Evolutionary conservation across 2,888 invertebrate genomes (phyloP), one percentile per base, ranked within the genome.

Genomic region (Drosophila demipolita): DNA sequence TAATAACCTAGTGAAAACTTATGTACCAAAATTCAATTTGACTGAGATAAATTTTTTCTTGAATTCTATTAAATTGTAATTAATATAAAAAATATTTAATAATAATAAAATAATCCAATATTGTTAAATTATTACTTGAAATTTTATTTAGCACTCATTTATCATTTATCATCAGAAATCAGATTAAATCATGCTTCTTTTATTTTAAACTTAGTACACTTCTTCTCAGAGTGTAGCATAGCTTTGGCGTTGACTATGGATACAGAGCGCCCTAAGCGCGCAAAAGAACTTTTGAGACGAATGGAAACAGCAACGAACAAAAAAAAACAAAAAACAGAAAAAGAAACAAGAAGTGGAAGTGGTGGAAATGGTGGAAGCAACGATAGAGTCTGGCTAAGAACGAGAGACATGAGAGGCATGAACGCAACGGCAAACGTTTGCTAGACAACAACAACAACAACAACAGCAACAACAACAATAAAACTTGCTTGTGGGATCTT

Each of bases 401-500:
- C 77, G 77, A 75, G n/a, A 55, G 26, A 55, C 17, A 26, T 26
- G 36, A 55, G 54, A 55, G 45, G 45, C 8, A 55, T 38, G 55
- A 55, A 55, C 55, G 55, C 55, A 55, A 73, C 66, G 66, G 66
- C 69, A 66, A 75, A 74, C 88, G 83, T 76, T 83, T 70, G 87
- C 89, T 86, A 89, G 89, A 86, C 87, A 84, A 57, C 55, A 38
- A 36, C 23, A 35, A 54, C 9, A 29, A 29, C 29, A 49, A 49
- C 49, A 32, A 50, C 38, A 38, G 12, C 26, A 53, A 5, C 35
- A 35, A 23, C 23, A 54, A 54, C 54, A 54, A 55, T 45, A 29
- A 89, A 86, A 86, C 85, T 87, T 70, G 85, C 85, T 86, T 87
- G 89, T 83, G 89, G 92, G 92, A 92, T 92, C 92, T 92, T 92